These are phyloP conservation scores for Drosophila kambysellisi DNA, from an alignment of 2,888 invertebrate species.

Conservation along the genomic window DNA sequence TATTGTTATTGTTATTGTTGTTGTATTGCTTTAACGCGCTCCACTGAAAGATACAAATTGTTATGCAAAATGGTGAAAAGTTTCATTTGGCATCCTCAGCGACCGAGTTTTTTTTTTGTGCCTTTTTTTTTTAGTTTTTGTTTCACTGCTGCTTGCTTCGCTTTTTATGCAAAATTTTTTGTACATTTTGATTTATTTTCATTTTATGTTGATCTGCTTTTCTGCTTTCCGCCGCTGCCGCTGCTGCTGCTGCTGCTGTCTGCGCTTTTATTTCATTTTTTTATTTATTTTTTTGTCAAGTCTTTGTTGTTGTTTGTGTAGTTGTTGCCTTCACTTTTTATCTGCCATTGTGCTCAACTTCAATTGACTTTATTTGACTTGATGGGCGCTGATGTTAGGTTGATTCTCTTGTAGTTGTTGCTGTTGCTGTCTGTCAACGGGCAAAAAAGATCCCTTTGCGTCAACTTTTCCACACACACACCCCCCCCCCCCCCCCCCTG, in stretches of 20 bases:
- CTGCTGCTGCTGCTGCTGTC: constrained; percentile 37
- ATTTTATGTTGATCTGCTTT: constrained; percentile 80
- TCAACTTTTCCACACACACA: constrained; percentile 18
- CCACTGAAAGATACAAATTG: constrained; percentile 81
- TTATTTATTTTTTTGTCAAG: constrained; percentile 14
- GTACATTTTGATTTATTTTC: constrained; percentile 75
- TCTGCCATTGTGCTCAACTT: constrained; percentile 59
- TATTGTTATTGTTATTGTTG: constrained; percentile 25
- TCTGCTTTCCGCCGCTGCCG: constrained; percentile 41
- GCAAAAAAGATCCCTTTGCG: constrained; percentile 33
- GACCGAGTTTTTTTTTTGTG: constrained; percentile 51
- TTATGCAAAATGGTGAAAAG: constrained; percentile 81
- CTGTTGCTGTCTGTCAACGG: constrained; percentile 34
- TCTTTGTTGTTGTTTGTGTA: constrained; percentile 3
- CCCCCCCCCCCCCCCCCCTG: too few relatives aligned
- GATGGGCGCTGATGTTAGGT: constrained; percentile 50
- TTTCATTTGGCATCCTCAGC: constrained; percentile 73
- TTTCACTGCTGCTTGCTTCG: constrained; percentile 39
- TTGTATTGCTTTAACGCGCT: constrained; percentile 76
- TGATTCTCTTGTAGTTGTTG: constrained; percentile 14
- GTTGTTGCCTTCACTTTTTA: constrained; percentile 52
- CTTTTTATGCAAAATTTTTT: constrained; percentile 67
- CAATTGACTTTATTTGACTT: constrained; percentile 76
- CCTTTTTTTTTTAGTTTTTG: constrained; percentile 12
- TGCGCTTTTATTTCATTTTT: constrained; percentile 73